Evolutionary conservation across 2,113 vertebrate species (phyloP).

Genomic region (Nothoprocta perdicaria): DNA sequence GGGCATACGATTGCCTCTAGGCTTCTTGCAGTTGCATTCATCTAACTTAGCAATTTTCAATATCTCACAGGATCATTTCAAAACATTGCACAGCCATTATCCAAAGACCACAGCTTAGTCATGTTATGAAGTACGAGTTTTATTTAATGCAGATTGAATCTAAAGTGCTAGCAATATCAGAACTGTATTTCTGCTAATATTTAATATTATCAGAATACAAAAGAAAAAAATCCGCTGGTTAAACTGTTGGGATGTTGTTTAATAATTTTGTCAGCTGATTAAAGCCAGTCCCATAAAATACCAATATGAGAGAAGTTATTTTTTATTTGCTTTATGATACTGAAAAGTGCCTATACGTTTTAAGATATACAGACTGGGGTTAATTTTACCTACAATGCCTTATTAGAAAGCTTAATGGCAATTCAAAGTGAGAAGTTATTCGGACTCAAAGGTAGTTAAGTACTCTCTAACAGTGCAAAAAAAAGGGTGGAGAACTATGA

Average conservation of each 20-base stretch:
- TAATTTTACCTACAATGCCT: not conserved
- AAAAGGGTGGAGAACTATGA: not conserved
- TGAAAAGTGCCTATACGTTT: not conserved
- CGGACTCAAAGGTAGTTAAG: not conserved
- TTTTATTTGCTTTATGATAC: not conserved
- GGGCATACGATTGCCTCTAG: not conserved
- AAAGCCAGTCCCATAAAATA: not conserved
- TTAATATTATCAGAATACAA: not conserved
- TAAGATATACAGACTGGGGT: not conserved
- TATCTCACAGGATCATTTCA: not conserved
- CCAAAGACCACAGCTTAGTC: not conserved
- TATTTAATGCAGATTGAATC: not conserved
- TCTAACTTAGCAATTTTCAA: not conserved
- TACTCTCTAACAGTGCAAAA: not conserved
- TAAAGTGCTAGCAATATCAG: not conserved
- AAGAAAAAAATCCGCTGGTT: not conserved
- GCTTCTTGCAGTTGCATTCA: not conserved
- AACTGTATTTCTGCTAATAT: not conserved
- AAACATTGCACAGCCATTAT: not conserved
- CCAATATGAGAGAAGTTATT: not conserved
- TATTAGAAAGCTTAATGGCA: conserved; percentile 12
- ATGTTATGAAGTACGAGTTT: not conserved
- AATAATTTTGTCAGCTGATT: not conserved
- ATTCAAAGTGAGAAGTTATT: not conserved
- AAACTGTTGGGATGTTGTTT: not conserved